Base-by-base conservation (phyloP, 2,797 vertebrate genomes). In the Botia kubotai region DNA sequence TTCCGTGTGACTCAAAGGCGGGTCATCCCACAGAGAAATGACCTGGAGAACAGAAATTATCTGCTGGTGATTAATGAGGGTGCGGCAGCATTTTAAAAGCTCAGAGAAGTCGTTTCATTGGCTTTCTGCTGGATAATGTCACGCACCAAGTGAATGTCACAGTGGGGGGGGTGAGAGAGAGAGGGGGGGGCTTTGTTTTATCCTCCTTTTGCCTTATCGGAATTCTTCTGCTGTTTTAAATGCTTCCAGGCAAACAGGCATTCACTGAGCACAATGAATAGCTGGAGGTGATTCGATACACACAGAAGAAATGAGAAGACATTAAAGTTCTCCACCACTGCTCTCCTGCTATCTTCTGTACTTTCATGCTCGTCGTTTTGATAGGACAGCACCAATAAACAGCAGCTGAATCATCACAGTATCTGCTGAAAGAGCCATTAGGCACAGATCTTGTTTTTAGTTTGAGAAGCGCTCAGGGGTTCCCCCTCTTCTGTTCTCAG, bases 91-190 rank as follows among this genome's bases (percentile, higher is more conserved):
- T 72, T 71, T 81, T 82, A 84, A 84, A 81, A 70, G 77, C 82
- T 82, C 71, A 43, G 53, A 65, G 77, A 83, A 75, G 80, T 84
- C 11, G 75, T 82, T 86, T 84, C 29, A 17, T 14, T 69, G 71
- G 74, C 52, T 75, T 80, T 77, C 77, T 72, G 77, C 73, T 75
- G 88, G 85, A 91, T 90, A 89, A 85, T 87, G 48, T 72, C 76
- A 39, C 85, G 72, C 73, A 50, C 85, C 91, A 86, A 90, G 90
- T 93, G 91, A 92, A 95, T 78, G 79, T 92, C 88, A 94, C 90
- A 86, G 90, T 91, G 87, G 92, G 75, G 72, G 93, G 91, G 83
- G 89, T 87, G 87, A 89, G 89, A 46, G 19, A 69, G 53, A 46
- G 14, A 19, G 46, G 33, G 66, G 39, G 23, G 17, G 4, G 23